phyloP scores from a whole-genome alignment of 2,888 invertebrate species.

The Thysanoteuthis rhombus region DNA sequence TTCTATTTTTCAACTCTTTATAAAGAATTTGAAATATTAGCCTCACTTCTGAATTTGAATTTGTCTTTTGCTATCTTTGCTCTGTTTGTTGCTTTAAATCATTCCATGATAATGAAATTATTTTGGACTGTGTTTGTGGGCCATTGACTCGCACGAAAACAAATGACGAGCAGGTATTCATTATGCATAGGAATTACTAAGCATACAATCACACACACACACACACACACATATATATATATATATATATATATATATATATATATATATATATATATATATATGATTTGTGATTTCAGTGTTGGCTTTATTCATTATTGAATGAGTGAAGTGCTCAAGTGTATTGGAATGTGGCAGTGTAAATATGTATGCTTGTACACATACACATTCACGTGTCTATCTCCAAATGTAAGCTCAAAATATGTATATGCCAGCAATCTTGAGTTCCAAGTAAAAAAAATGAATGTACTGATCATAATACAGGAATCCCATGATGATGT shows the following conservation, averaged over 20 bases:
- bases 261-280: too few relatives aligned
- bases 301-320: too few relatives aligned
- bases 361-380: background rate
- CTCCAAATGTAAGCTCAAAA: too few relatives aligned
- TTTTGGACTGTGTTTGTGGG: background rate
- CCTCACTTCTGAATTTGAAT: background rate
- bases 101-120: background rate
- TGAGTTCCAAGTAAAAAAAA: background rate
- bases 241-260: too few relatives aligned
- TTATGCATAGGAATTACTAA: background rate
- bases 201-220: background rate
- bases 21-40: background rate
- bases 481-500: too few relatives aligned
- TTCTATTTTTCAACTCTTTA: background rate
- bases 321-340: too few relatives aligned
- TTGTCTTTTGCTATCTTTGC: background rate
- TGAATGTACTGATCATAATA: background rate
- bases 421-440: background rate
- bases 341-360: background rate
- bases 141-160: background rate
- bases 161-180: background rate
- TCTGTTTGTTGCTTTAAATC: background rate
- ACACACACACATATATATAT: too few relatives aligned
- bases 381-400: background rate
- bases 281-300: background rate